A percentile compares a stretch with the other conserved stretches of the same genome.
These are phyloP conservation scores for Drosophila kurseongensis DNA, from an alignment of 1,140 invertebrate species.

Conservation along the genomic window DNA sequence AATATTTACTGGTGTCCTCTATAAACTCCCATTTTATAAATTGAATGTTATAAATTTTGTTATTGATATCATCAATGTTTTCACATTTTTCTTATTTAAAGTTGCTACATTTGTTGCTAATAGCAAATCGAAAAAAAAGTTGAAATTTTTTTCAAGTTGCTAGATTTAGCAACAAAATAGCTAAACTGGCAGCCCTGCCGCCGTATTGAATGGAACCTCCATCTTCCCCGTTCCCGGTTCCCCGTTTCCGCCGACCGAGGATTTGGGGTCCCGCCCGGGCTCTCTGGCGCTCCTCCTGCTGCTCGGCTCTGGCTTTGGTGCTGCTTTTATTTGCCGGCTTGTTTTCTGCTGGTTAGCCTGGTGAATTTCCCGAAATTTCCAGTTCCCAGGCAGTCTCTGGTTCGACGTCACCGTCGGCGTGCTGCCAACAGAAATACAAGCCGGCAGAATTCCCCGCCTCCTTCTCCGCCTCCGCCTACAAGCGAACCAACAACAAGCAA, in stretches of 20 bases:
- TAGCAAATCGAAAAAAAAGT: no score
- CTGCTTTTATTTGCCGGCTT: constrained; percentile 79
- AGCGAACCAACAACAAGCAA: not conserved
- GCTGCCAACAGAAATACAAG: constrained; percentile 71
- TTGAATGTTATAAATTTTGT: no score
- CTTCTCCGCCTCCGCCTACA: not conserved
- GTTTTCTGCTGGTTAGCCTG: constrained; percentile 79
- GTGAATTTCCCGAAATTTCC: constrained; percentile 68
- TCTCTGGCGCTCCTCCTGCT: not conserved
- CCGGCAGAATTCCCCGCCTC: constrained; percentile 24
- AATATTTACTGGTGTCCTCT: no score
- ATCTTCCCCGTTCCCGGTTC: not conserved
- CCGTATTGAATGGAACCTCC: no score
- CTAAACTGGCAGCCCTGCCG: no score
- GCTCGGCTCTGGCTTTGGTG: constrained; percentile 26
- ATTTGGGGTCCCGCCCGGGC: no score
- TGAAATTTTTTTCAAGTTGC: no score
- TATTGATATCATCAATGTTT: no score
- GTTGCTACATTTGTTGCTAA: no score
- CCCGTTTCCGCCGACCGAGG: not conserved
- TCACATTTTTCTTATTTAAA: no score
- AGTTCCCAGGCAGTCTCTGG: constrained; percentile 24
- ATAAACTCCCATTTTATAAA: no score
- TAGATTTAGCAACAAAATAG: no score
- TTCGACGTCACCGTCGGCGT: constrained; percentile 36